These are phyloP conservation scores for Drosophila seguyi DNA, from an alignment of 1,140 invertebrate genomes.

Conservation along the genomic window DNA sequence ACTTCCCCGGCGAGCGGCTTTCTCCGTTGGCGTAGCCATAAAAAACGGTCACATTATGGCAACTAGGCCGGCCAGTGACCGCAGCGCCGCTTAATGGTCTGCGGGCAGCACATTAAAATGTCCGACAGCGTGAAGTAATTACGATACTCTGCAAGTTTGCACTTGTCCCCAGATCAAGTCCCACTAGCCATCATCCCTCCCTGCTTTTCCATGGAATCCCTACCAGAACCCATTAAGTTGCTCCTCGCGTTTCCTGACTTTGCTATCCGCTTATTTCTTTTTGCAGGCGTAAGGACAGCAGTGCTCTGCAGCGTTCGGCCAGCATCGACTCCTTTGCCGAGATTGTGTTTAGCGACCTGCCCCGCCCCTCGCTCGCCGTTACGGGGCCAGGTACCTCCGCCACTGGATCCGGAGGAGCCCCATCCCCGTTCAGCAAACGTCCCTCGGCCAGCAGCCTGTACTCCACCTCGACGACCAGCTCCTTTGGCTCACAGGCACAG, in stretches of 20 bases:
- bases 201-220: conserved; percentile 2
- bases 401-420: conserved; percentile 14
- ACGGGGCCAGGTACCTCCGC: conserved; percentile 44
- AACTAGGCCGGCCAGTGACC: conserved; percentile 80
- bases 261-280: conserved; percentile 19
- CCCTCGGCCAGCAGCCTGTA: conserved; percentile 86
- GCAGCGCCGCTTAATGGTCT: conserved; percentile 62
- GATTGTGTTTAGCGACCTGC: conserved; percentile 86
- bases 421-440: conserved; percentile 81
- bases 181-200: neutral
- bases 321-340: conserved; percentile 92
- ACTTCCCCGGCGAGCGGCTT: conserved; percentile 50
- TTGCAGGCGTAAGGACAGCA: conserved; percentile 87
- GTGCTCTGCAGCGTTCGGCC: conserved; percentile 89
- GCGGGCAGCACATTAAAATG: conserved; percentile 72
- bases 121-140: conserved; percentile 76
- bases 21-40: conserved; percentile 60
- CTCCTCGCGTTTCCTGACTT: conserved; percentile 21
- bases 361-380: conserved; percentile 73
- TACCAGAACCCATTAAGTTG: conserved; percentile 12
- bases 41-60: conserved; percentile 75
- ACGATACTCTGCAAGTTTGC: conserved; percentile 71
- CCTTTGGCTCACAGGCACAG: conserved; percentile 55
- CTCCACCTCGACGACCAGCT: conserved; percentile 80
- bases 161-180: conserved; percentile 33